Percentiles rank a stretch among this genome's conserved stretches.
These are phyloP conservation scores for Pseudomyrmex dendroicus DNA, from an alignment of 1,140 invertebrate species.

Conservation along the genomic window DNA sequence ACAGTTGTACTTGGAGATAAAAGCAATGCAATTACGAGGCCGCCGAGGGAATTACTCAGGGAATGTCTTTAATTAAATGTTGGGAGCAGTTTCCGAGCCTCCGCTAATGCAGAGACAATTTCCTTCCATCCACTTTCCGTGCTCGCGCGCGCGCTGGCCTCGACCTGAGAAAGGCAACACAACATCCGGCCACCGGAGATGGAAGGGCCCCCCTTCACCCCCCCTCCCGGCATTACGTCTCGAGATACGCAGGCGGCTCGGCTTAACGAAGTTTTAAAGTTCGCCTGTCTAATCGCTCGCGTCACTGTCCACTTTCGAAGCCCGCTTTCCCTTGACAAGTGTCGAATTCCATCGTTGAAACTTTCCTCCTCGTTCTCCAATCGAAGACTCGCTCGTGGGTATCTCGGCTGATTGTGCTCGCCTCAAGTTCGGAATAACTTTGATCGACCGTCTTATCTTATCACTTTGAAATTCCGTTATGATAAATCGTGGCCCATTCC, in stretches of 20 bases:
- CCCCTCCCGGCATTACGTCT: conserved; percentile 12
- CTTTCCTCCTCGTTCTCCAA: conserved; percentile 74
- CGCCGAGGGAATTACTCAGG: conserved; percentile 81
- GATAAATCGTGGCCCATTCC: neutral
- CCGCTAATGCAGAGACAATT: conserved; percentile 85
- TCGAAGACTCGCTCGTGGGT: conserved; percentile 30
- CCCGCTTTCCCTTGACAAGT: conserved; percentile 61
- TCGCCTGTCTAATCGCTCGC: conserved; percentile 79
- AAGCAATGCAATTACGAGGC: conserved; percentile 80
- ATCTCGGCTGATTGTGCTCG: conserved; percentile 1
- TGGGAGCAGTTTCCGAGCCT: conserved; percentile 84
- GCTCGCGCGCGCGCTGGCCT: conserved; percentile 63
- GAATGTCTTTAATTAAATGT: conserved; percentile 85
- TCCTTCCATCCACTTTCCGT: conserved; percentile 83
- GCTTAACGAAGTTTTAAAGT: conserved; percentile 82
- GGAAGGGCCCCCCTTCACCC: conserved; percentile 8
- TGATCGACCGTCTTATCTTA: conserved; percentile 19
- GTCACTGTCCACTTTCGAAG: conserved; percentile 79
- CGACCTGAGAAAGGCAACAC: conserved; percentile 68
- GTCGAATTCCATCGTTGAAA: conserved; percentile 76
- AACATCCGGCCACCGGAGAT: conserved; percentile 72
- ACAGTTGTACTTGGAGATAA: conserved; percentile 82
- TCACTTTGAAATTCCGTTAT: conserved; percentile 16
- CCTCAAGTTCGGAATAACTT: neutral
- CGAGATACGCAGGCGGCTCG: conserved; percentile 35